Percentiles rank a stretch among this genome's conserved stretches.
Conservation (phyloP, 1,140 invertebrate genomes). For the Saxidomus purpurata region DNA sequence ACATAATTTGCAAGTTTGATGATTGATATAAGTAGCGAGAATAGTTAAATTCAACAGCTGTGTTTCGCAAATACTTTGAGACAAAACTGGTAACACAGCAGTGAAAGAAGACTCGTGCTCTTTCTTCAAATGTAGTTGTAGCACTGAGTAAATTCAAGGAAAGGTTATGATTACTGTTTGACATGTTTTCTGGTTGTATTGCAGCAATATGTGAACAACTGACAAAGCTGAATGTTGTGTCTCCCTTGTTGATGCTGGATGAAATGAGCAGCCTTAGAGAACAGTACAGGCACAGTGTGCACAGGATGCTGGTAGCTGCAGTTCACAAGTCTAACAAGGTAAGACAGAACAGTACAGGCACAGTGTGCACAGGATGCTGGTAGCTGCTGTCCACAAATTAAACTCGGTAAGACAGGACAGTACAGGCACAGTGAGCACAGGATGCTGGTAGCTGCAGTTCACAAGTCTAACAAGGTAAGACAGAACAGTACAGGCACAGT, state of each 20-base stretch:
- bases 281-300: slow-evolving; percentile 77
- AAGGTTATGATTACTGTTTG: too few species aligned
- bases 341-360: slow-evolving; percentile 73
- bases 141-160: too few species aligned
- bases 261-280: slow-evolving; percentile 80
- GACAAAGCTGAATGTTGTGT: slow-evolving; percentile 76
- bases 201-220: slow-evolving; percentile 80
- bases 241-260: slow-evolving; percentile 78
- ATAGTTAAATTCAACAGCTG: too few species aligned
- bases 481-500: slow-evolving; percentile 74
- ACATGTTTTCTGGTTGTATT: too few species aligned
- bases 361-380: slow-evolving; percentile 76
- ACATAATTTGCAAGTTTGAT: too few species aligned
- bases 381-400: slow-evolving; percentile 75
- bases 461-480: slow-evolving; percentile 73
- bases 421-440: slow-evolving; percentile 77
- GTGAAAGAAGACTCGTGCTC: too few species aligned
- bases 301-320: slow-evolving; percentile 77
- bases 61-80: too few species aligned
- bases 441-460: slow-evolving; percentile 77
- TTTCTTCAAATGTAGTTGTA: too few species aligned
- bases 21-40: too few species aligned
- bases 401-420: slow-evolving; percentile 72
- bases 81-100: too few species aligned
- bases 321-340: slow-evolving; percentile 76